phyloP scores from a whole-genome alignment of 2,888 invertebrate species.

The Maniola hyperantus region DNA sequence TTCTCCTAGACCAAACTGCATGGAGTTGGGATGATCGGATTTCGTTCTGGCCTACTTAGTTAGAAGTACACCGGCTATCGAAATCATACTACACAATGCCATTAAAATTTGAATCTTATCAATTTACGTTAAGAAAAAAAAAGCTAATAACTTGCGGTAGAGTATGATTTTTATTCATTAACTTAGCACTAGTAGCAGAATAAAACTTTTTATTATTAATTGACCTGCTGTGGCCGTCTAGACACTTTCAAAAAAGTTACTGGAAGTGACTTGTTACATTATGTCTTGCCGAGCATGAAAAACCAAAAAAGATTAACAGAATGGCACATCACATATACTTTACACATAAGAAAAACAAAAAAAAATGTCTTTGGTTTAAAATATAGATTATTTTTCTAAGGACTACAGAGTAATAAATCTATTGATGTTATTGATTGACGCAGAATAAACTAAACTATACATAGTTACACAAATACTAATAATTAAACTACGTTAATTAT shows the following conservation, averaged over 20 bases:
- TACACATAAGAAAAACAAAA: conserved; percentile 12
- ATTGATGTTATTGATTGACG: conserved; percentile 8
- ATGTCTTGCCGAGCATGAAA: conserved; percentile 52
- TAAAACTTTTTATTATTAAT: no score
- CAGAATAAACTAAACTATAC: background rate
- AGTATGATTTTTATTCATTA: no score
- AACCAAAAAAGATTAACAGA: conserved; percentile 53
- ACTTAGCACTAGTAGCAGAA: no score
- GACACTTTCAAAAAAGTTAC: conserved; percentile 9
- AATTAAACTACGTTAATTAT: background rate
- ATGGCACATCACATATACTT: conserved; percentile 24
- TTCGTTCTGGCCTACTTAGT: no score
- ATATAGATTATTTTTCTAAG: conserved; percentile 13
- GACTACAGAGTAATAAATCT: conserved; percentile 2
- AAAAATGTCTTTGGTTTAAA: background rate
- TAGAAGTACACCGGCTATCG: no score
- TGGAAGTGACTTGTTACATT: conserved; percentile 35
- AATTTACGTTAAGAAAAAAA: no score
- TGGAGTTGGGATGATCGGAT: no score
- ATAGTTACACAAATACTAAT: background rate
- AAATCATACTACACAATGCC: no score
- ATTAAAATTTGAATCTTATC: no score
- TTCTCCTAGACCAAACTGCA: no score
- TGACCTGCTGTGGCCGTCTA: no score
- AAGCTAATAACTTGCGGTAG: no score